phyloP scores from a whole-genome alignment of 2,113 vertebrate genomes.

The Rhipidura dahli region DNA sequence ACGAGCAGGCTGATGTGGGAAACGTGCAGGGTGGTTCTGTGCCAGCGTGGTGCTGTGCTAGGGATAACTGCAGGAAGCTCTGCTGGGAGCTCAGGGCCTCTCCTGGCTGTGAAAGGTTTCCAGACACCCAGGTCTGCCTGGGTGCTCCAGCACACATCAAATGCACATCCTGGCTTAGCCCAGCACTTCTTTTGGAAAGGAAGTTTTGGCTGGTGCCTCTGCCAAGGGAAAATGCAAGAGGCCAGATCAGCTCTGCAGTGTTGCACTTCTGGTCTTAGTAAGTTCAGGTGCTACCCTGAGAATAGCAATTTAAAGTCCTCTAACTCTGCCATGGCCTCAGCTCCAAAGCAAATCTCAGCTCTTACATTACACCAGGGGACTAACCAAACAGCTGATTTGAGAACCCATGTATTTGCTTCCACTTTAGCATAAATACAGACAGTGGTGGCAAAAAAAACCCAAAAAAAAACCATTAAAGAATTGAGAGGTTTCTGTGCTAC shows the following conservation, averaged over 20 bases:
- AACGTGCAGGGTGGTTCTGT: not conserved
- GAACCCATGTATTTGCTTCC: not conserved
- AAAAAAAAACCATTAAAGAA: not conserved
- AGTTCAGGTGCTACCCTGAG: slow-evolving; percentile 19
- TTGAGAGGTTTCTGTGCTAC: not conserved
- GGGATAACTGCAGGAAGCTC: not conserved
- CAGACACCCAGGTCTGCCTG: not conserved
- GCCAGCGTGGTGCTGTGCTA: not conserved
- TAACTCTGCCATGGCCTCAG: not conserved
- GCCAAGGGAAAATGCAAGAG: slow-evolving; percentile 7
- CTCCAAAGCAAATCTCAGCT: slow-evolving; percentile 3
- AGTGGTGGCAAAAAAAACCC: no score
- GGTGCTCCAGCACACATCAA: not conserved
- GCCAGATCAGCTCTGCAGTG: not conserved
- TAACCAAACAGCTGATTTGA: slow-evolving; percentile 18
- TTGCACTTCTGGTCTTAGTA: not conserved
- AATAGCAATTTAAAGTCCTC: not conserved
- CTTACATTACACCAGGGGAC: not conserved
- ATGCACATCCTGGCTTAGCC: not conserved
- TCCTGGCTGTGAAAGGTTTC: not conserved
- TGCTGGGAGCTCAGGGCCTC: not conserved
- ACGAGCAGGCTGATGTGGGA: not conserved
- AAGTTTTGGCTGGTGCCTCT: not conserved
- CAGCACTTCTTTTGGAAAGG: not conserved
- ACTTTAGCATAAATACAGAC: not conserved